These are phyloP conservation scores for Cololabis saira DNA, from an alignment of 2,113 vertebrate species.

Conservation along the genomic window DNA sequence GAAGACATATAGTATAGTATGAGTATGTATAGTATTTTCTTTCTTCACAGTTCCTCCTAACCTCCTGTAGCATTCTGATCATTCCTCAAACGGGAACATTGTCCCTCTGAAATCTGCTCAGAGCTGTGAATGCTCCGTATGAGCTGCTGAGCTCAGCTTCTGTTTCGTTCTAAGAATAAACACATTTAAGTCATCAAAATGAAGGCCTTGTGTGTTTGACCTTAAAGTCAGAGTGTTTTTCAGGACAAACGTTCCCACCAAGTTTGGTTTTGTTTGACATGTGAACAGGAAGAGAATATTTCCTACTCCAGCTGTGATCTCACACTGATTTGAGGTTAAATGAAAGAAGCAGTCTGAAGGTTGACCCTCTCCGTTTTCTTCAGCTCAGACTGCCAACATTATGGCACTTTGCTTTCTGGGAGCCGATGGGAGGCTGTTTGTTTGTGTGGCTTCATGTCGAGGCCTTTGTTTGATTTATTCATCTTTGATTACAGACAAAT, in stretches of 20 bases:
- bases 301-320: conserved; percentile 3
- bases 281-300: conserved; percentile 5
- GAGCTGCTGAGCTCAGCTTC: not conserved
- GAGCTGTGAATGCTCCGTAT: too few species aligned
- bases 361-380: conserved; percentile 2
- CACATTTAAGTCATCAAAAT: not conserved
- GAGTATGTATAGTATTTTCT: too few species aligned
- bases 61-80: too few species aligned
- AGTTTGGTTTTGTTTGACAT: not conserved
- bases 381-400: conserved; percentile 18
- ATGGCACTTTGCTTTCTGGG: conserved; percentile 19
- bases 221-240: not conserved
- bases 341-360: conserved; percentile 17
- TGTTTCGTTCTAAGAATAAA: not conserved
- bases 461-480: conserved; percentile 6
- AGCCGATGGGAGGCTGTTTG: conserved; percentile 2
- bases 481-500: not conserved
- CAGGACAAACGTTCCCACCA: not conserved
- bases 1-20: too few species aligned
- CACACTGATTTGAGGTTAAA: conserved; percentile 19
- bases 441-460: not conserved
- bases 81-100: too few species aligned
- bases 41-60: too few species aligned
- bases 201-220: not conserved
- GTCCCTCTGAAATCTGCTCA: too few species aligned